Conservation (phyloP, 2,113 vertebrate species). For the Picathartes gymnocephalus region DNA sequence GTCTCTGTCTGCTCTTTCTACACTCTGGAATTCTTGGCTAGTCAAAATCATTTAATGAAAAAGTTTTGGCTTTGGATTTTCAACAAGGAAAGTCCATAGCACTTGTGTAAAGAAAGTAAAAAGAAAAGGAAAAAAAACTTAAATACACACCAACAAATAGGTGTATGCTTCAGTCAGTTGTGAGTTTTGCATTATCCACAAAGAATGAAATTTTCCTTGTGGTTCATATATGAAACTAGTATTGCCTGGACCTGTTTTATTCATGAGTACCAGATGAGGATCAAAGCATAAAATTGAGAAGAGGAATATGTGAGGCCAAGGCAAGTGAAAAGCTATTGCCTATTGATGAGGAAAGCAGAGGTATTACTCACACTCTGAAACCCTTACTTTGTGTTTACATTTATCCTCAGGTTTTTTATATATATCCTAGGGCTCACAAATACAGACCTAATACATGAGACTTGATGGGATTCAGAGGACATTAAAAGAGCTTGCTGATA, state of each 20-base stretch:
- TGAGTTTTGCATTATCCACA: not conserved
- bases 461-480: not conserved
- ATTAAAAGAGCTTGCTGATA: not conserved
- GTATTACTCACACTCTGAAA: not conserved
- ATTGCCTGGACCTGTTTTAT: slow-evolving; percentile 5
- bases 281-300: slow-evolving; percentile 7
- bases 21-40: not conserved
- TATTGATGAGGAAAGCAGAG: slow-evolving; percentile 10
- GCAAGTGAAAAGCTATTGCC: not conserved
- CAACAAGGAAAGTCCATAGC: not conserved
- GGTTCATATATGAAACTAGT: not conserved
- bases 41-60: not conserved
- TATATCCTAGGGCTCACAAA: not conserved
- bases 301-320: not conserved
- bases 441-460: not conserved
- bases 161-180: not conserved
- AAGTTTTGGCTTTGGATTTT: not conserved
- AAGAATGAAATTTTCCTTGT: not conserved
- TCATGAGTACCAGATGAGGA: not conserved
- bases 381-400: not conserved
- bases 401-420: not conserved
- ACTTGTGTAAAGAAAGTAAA: not conserved
- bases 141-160: not conserved
- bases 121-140: fast-evolving
- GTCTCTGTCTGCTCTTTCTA: not conserved